These are phyloP conservation scores for Pachypanchax playfairii DNA, from an alignment of 2,113 vertebrate genomes.

Conservation along the genomic window DNA sequence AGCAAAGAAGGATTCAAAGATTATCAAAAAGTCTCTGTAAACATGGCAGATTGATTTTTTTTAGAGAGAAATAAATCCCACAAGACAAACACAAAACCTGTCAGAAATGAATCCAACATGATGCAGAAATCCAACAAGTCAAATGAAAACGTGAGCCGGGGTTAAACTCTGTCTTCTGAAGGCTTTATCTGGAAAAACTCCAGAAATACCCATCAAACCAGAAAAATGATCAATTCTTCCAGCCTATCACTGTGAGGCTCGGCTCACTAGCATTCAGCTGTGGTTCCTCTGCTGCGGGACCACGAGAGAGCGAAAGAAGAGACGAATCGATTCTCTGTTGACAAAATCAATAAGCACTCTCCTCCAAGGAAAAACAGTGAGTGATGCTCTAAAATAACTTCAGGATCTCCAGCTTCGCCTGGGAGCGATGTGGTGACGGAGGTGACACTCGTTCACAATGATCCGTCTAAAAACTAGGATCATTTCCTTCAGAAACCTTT, in stretches of 20 bases:
- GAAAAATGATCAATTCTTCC: conserved; percentile 32
- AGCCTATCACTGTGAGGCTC: conserved; percentile 41
- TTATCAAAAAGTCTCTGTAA: neutral
- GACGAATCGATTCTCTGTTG: conserved; percentile 76
- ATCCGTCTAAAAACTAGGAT: conserved; percentile 17
- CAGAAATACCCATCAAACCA: conserved; percentile 57
- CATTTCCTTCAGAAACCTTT: conserved; percentile 17
- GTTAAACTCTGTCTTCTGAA: conserved; percentile 31
- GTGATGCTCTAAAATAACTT: conserved; percentile 73
- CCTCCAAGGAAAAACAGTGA: conserved; percentile 72
- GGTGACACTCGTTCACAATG: conserved; percentile 45
- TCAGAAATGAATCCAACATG: conserved; percentile 18
- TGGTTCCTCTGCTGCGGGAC: conserved; percentile 39
- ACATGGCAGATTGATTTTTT: neutral
- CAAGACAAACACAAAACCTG: neutral
- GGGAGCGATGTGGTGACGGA: conserved; percentile 47
- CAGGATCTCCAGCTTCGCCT: conserved; percentile 54
- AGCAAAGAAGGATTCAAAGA: neutral
- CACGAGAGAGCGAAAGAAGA: conserved; percentile 10
- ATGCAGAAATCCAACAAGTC: conserved; percentile 18
- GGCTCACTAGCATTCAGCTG: conserved; percentile 41
- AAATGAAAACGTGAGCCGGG: conserved; percentile 14
- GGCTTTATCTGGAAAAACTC: conserved; percentile 55
- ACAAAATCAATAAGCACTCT: conserved; percentile 82
- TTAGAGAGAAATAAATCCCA: neutral